phyloP scores from a whole-genome alignment of 2,888 invertebrate genomes.

The Spisula solida region DNA sequence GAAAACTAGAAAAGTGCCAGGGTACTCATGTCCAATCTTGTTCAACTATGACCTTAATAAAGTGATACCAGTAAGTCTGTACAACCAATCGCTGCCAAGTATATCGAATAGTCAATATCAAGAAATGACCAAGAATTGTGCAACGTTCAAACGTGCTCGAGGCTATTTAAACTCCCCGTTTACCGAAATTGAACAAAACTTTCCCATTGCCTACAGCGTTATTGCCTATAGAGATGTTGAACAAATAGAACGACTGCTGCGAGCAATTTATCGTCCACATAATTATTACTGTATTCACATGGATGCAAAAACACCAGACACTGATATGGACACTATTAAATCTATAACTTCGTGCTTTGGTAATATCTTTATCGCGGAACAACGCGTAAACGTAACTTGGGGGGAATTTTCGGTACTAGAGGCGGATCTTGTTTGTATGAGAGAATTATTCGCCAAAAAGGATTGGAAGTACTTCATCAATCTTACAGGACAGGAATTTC shows the following conservation, averaged over 20 bases:
- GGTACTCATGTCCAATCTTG: too few relatives aligned
- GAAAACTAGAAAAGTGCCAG: too few relatives aligned
- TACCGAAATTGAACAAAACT: constrained; percentile 56
- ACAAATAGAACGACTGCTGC: constrained; percentile 81
- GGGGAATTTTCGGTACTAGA: constrained; percentile 69
- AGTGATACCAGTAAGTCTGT: too few relatives aligned
- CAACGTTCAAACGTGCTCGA: not conserved
- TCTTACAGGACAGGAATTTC: constrained; percentile 85
- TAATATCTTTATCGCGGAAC: constrained; percentile 79
- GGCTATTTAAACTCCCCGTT: constrained; percentile 49
- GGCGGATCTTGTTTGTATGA: constrained; percentile 76
- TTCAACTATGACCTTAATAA: too few relatives aligned
- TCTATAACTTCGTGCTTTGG: constrained; percentile 76
- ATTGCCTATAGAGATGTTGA: too few relatives aligned
- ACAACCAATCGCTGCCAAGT: too few relatives aligned
- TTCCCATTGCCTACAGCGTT: constrained; percentile 65
- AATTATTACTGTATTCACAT: constrained; percentile 82
- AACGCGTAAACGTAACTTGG: constrained; percentile 75
- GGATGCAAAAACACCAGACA: constrained; percentile 68
- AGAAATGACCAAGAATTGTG: too few relatives aligned
- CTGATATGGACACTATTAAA: constrained; percentile 69
- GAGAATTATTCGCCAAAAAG: constrained; percentile 46
- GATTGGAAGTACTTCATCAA: constrained; percentile 87
- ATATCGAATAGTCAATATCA: too few relatives aligned
- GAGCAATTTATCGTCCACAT: constrained; percentile 84